phyloP scores from a whole-genome alignment of 2,113 vertebrate genomes.

The Oostethus manadensis region DNA sequence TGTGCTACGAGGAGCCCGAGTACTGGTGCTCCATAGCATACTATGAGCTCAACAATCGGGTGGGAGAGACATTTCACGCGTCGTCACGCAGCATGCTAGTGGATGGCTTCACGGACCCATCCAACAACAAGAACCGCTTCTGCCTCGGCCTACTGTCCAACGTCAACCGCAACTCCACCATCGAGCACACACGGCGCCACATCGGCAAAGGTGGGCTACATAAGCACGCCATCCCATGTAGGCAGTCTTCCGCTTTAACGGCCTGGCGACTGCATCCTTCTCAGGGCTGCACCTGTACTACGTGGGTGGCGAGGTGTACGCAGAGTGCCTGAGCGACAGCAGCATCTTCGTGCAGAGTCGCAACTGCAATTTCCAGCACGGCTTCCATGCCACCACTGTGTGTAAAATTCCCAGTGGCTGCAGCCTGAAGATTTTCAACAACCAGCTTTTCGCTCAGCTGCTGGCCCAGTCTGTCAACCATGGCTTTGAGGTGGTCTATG shows the following conservation, averaged over 20 bases:
- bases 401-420: conserved; percentile 98
- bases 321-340: conserved; percentile 96
- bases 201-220: conserved; percentile 84
- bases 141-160: conserved; percentile 95
- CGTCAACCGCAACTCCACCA: conserved; percentile 97
- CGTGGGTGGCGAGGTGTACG: conserved; percentile 91
- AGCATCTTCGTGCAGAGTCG: conserved; percentile 98
- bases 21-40: conserved; percentile 98
- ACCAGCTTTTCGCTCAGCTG: conserved; percentile 95
- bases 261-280: neutral
- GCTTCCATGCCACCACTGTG: conserved; percentile 93
- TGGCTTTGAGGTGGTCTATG: conserved; percentile 95
- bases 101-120: conserved; percentile 96
- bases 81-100: conserved; percentile 89
- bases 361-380: conserved; percentile 98
- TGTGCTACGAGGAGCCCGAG: conserved; percentile 94
- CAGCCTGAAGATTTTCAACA: conserved; percentile 98
- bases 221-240: too few species aligned
- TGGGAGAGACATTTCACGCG: conserved; percentile 95
- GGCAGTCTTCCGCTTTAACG: neutral
- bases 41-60: conserved; percentile 94
- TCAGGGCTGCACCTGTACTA: conserved; percentile 94
- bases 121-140: conserved; percentile 96
- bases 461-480: conserved; percentile 95
- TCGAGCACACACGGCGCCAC: conserved; percentile 94